A percentile compares a stretch with the other conserved stretches of the same genome.
Conservation (phyloP, 2,113 vertebrate species). For the Scopus umbretta region DNA sequence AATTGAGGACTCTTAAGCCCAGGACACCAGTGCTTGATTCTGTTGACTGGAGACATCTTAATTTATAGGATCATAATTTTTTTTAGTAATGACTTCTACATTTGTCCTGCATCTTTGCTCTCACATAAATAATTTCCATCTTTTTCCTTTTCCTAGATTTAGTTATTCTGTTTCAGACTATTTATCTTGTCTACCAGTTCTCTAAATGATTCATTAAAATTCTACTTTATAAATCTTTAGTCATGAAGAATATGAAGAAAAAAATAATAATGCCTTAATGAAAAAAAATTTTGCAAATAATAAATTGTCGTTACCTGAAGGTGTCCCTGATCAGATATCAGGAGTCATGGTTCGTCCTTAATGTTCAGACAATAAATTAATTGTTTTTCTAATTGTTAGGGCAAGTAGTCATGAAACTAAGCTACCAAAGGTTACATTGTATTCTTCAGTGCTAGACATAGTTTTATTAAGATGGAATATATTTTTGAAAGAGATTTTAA, state of each 20-base stretch:
- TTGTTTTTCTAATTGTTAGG: neutral
- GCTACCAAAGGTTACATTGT: neutral
- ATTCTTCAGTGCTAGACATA: neutral
- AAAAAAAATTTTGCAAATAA: neutral
- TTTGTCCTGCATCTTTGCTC: neutral
- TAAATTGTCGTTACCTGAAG: neutral
- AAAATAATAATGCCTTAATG: neutral
- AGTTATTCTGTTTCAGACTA: neutral
- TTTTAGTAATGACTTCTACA: neutral
- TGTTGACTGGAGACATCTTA: neutral
- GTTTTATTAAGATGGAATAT: neutral
- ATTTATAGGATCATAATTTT: neutral
- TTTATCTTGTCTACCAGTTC: neutral
- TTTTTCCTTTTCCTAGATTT: neutral
- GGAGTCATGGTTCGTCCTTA: neutral
- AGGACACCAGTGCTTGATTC: neutral
- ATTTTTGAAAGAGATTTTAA: neutral
- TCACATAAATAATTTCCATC: neutral
- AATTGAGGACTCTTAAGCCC: neutral
- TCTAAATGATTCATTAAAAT: constrained; percentile 10
- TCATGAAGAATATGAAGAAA: neutral
- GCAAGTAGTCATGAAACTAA: neutral
- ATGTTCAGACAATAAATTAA: neutral
- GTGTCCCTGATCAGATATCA: neutral
- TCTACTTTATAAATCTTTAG: neutral